Base-by-base conservation (phyloP, 2,113 vertebrate genomes). In the Lepus americanus region DNA sequence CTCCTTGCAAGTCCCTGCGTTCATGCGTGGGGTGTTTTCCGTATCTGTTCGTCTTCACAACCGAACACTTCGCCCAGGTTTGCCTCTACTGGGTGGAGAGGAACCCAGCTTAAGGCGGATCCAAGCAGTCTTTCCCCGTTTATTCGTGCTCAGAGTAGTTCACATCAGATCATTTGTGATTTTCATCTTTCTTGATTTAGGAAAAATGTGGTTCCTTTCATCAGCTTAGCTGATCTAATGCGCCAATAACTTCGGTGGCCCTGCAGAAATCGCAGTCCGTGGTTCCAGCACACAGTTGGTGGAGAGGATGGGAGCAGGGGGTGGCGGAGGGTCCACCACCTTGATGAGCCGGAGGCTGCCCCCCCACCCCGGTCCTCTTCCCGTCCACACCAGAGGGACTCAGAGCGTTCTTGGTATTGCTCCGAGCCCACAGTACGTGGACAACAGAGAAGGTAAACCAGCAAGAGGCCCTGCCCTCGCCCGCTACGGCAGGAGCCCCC, bases 161-260 rank as follows among this genome's bases (percentile, higher is more conserved):
- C n/a, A 22, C 31, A 20, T 66, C 90, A 79, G 96, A 92, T 94
- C 81, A 81, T 97, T 95, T 0, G 92, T 73, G 91, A 94, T 9
- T 14, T 29, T 11, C 13, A 10, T 78, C 74, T 73, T 69, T 92
- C 39, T 44, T 61, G 70, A 36, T 31, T 81, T 69, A 33, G 53
- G 8, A 11, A 2, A 33, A 69, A 76, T 39, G 39, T 5, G 2
- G 27, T 61, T 80, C 3, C 36, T 44, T 69, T 64, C 51, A 49
- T n/a, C 44, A 20, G 22, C 55, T 27, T 53, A 66, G 20, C 14
- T 29, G 19, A 14, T 12, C 6, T 6, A 16, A 4, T 20, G 4
- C 6, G 3, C 51, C 23, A 9, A 31, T 2, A 22, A 20, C 10
- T 9, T 63, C 29, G 0, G 25, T 8, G 8, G 14, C 14, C 25